Percentiles rank a stretch among this genome's conserved stretches.
Evolutionary conservation across 2,888 invertebrate genomes (phyloP).

Genomic region (Prosopocoilus inquinatus): DNA sequence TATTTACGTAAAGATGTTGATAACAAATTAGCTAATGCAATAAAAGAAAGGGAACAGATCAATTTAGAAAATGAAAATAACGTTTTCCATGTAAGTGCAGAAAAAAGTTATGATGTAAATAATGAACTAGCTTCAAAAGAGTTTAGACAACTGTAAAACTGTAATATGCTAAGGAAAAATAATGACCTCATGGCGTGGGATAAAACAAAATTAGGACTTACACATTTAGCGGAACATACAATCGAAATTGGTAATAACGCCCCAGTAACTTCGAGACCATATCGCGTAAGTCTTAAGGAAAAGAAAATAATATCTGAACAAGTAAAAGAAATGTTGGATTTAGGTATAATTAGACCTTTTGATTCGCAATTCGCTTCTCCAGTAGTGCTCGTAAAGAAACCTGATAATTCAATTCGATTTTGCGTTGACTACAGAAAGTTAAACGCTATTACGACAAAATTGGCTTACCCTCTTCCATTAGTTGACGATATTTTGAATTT

Average conservation of each 20-base stretch:
- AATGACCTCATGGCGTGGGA: not conserved
- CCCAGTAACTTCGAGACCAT: not conserved
- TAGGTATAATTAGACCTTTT: too few relatives aligned
- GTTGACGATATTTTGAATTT: conserved; percentile 29
- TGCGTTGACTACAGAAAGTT: conserved; percentile 6
- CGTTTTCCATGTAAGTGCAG: not conserved
- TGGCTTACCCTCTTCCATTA: conserved; percentile 13
- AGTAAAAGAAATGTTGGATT: not conserved
- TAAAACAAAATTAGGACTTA: not conserved
- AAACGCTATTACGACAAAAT: conserved; percentile 4
- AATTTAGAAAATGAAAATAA: not conserved
- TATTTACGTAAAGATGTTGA: too few relatives aligned
- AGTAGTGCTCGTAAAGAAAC: too few relatives aligned
- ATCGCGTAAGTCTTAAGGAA: not conserved
- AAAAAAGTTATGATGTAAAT: not conserved
- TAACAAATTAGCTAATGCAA: too few relatives aligned
- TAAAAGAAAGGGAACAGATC: too few relatives aligned
- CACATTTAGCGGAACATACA: not conserved
- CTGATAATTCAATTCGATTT: not conserved
- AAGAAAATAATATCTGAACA: not conserved
- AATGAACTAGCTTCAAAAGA: not conserved
- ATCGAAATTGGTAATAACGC: not conserved
- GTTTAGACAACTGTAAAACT: not conserved
- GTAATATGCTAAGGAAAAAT: not conserved
- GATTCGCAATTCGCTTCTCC: too few relatives aligned